Base-by-base conservation (phyloP, 2,797 vertebrate genomes). In the Glyptemys insculpta region DNA sequence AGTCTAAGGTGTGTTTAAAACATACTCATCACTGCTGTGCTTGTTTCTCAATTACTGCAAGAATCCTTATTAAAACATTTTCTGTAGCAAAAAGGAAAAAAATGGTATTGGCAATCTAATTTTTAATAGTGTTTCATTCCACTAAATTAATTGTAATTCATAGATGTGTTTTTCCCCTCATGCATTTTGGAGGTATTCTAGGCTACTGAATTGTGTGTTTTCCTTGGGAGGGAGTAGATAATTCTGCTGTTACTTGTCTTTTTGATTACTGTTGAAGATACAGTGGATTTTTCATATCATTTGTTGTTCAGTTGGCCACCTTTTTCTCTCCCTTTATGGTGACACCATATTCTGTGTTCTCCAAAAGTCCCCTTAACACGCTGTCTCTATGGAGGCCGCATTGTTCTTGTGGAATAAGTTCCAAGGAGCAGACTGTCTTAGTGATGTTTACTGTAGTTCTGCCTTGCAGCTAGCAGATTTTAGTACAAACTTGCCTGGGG, bases 381-480 rank as follows among this genome's bases (percentile, higher is more conserved):
- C 83, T 49, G 65, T 94, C 95, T 91, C 88, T 96, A 89, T 81
- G 95, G 88, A 94, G 94, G 85, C 89, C 89, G 52, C 78, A 92
- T 94, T 97, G 90, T 97, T 97, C 93, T 47, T 87, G 81, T 83
- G 93, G 94, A 97, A 91, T 96, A 87, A 95, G 96, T 97, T 97
- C 92, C 87, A 92, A 90, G 91, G 90, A 96, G 96, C 94, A 96
- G 96, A 82, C 95, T 97, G 94, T 97, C 96, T 93, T 97, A 65
- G 97, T 0, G 15, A 94, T 97, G 95, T 98, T 97, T 97, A 95
- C 95, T 96, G 91, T 97, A 90, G 92, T 88, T 94, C 90, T 96
- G 96, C 96, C 95, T 97, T 81, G 83, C 92, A 97, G 96, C 93
- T 90, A 93, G 95, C 90, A 98, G 95, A 98, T 98, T 97, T 98